Evolutionary conservation across 1,140 invertebrate genomes (phyloP).

Genomic region (Tenebrio molitor): DNA sequence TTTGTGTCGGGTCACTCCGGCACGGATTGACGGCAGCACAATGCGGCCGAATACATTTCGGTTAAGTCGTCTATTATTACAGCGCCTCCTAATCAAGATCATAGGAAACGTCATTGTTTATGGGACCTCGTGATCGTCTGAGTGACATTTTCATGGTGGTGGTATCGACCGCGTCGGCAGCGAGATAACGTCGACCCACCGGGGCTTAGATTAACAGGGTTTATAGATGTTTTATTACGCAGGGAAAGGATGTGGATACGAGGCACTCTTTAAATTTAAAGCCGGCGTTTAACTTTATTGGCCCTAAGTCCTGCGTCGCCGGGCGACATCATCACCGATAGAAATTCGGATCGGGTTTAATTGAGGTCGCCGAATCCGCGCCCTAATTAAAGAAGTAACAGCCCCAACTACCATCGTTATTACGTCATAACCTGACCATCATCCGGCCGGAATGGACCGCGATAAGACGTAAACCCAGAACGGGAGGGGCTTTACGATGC

Average conservation of each 20-base stretch:
- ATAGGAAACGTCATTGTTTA: slow-evolving; percentile 23
- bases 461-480: slow-evolving; percentile 16
- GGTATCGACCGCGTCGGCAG: neutral
- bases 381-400: slow-evolving; percentile 29
- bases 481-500: no score
- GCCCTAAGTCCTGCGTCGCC: slow-evolving; percentile 11
- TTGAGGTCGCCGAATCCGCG: slow-evolving; percentile 13
- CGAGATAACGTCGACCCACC: slow-evolving; percentile 5
- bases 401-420: slow-evolving; percentile 15
- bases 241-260: slow-evolving; percentile 29
- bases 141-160: slow-evolving; percentile 20
- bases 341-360: slow-evolving; percentile 33
- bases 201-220: slow-evolving; percentile 20
- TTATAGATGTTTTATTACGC: slow-evolving; percentile 32
- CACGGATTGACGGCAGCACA: slow-evolving; percentile 12
- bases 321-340: slow-evolving; percentile 13
- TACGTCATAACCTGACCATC: slow-evolving; percentile 21
- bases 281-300: slow-evolving; percentile 21
- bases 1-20: neutral
- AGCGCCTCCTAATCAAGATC: slow-evolving; percentile 12
- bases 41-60: slow-evolving; percentile 1
- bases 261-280: slow-evolving; percentile 36
- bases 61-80: slow-evolving; percentile 27
- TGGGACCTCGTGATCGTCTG: slow-evolving; percentile 11
- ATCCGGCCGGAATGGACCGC: neutral